phyloP scores from a whole-genome alignment of 1,140 invertebrate species.

The Tyrophagus putrescentiae region DNA sequence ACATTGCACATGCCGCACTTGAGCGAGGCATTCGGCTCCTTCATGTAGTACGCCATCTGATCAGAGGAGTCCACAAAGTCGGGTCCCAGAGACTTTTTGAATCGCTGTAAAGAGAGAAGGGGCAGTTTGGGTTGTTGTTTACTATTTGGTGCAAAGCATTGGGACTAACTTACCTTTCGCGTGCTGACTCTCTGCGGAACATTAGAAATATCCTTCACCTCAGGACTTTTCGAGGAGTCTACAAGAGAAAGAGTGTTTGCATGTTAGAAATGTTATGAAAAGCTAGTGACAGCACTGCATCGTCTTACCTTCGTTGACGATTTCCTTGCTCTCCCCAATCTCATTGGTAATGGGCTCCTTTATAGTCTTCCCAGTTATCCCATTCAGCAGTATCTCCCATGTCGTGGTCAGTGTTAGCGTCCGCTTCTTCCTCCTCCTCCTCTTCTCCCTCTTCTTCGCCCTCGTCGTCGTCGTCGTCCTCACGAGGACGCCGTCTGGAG shows the following conservation, averaged over 20 bases:
- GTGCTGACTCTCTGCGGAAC: constrained; percentile 11
- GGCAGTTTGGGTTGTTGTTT: no score
- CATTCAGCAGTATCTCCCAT: no score
- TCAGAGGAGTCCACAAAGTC: constrained; percentile 24
- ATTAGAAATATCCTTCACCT: background rate
- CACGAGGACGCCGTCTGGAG: no score
- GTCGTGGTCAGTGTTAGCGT: no score
- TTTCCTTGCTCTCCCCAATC: no score
- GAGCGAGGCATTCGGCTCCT: background rate
- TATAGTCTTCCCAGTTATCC: no score
- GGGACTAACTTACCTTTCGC: constrained; percentile 7
- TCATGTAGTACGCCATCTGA: constrained; percentile 14
- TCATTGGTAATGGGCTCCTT: no score
- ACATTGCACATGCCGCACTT: constrained; percentile 23
- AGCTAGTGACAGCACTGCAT: no score
- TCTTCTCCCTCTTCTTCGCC: no score
- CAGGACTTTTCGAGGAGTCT: constrained; percentile 7
- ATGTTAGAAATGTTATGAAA: background rate
- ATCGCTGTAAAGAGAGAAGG: constrained; percentile 18
- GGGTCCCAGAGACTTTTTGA: constrained; percentile 24
- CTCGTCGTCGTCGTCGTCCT: no score
- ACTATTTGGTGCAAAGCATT: background rate
- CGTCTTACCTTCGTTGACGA: no score
- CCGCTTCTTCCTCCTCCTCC: no score
- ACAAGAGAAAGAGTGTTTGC: background rate